These are phyloP conservation scores for Bombus soroeensis DNA, from an alignment of 1,140 invertebrate species.

Conservation along the genomic window DNA sequence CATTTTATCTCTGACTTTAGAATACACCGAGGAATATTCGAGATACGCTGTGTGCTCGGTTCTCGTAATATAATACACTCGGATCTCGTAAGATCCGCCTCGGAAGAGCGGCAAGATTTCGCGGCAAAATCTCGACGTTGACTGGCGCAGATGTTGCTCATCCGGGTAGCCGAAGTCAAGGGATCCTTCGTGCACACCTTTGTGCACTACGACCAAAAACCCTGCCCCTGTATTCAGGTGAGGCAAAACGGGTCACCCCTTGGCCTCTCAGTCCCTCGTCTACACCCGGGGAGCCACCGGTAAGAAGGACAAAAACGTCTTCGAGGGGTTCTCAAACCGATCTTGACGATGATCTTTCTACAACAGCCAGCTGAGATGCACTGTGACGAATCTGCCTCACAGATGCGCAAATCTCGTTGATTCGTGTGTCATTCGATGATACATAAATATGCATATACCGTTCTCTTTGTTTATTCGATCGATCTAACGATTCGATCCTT, in stretches of 20 bases:
- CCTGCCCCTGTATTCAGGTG: slow-evolving; percentile 75
- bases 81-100: background rate
- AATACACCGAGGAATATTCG: too few species aligned
- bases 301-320: slow-evolving; percentile 77
- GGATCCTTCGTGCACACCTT: slow-evolving; percentile 78
- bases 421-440: fast-evolving
- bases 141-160: slow-evolving; percentile 80
- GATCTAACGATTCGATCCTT: too few species aligned
- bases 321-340: slow-evolving; percentile 76
- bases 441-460: too few species aligned
- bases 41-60: too few species aligned
- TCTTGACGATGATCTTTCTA: background rate
- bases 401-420: background rate
- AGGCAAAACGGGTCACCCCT: slow-evolving; percentile 67
- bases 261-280: slow-evolving; percentile 43
- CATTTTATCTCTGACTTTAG: too few species aligned
- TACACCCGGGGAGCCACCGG: slow-evolving; percentile 38
- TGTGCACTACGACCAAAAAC: slow-evolving; percentile 76
- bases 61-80: too few species aligned
- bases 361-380: slow-evolving; percentile 22
- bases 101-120: slow-evolving; percentile 54
- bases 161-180: slow-evolving; percentile 79
- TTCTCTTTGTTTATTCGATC: too few species aligned
- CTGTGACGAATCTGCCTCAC: slow-evolving; percentile 3
- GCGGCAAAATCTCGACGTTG: slow-evolving; percentile 76